Evolutionary conservation across 2,113 vertebrate genomes (phyloP).

Genomic region (Hypomesus transpacificus): DNA sequence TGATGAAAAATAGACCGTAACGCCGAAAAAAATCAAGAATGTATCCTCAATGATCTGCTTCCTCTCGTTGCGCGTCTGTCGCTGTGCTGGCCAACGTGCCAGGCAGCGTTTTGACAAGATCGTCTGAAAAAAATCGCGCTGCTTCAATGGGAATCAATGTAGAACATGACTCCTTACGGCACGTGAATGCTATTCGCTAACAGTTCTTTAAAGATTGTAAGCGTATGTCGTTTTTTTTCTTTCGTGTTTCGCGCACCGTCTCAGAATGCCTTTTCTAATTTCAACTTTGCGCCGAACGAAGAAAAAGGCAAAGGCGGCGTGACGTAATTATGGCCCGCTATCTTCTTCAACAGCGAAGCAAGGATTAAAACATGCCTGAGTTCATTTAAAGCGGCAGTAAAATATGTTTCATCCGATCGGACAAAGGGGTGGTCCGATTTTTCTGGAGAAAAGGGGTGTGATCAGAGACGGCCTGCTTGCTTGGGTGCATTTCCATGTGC

Average conservation of each 20-base stretch:
- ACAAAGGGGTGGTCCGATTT: too few species aligned
- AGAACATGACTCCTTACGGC: background rate
- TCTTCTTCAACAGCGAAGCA: slow-evolving; percentile 35
- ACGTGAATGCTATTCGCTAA: background rate
- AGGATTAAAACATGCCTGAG: slow-evolving; percentile 1
- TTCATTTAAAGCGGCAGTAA: slow-evolving; percentile 63
- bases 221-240: background rate
- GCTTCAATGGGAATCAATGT: slow-evolving; percentile 26
- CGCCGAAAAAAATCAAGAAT: background rate
- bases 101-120: slow-evolving; percentile 25
- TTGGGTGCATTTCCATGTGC: too few species aligned
- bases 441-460: too few species aligned
- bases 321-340: slow-evolving; percentile 52
- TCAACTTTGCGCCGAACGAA: slow-evolving; percentile 29
- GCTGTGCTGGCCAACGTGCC: slow-evolving; percentile 22
- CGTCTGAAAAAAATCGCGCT: slow-evolving; percentile 23
- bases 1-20: background rate
- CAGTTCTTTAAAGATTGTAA: background rate
- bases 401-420: background rate
- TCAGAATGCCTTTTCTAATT: background rate
- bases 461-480: too few species aligned
- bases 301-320: slow-evolving; percentile 35
- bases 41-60: slow-evolving; percentile 13
- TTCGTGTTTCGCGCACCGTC: background rate
- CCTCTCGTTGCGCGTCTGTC: background rate